Evolutionary conservation across 2,797 vertebrate genomes (phyloP).

Genomic region (Psittacula derbiana): DNA sequence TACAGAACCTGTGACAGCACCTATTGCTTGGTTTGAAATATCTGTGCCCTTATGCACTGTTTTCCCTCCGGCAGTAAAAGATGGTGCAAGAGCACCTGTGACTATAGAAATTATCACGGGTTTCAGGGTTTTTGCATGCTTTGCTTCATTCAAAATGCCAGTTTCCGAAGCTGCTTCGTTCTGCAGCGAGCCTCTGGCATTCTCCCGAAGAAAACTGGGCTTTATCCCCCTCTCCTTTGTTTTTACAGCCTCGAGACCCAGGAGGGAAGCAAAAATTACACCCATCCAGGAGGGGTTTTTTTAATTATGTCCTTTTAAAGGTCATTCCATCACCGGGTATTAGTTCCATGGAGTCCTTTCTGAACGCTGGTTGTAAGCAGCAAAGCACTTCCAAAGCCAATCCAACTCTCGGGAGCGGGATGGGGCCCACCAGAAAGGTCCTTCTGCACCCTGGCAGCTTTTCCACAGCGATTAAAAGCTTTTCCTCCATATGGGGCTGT

Average conservation of each 20-base stretch:
- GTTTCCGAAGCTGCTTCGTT: not conserved
- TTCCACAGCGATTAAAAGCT: accelerated
- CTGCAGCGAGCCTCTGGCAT: not conserved
- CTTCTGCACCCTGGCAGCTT: not conserved
- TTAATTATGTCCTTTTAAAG: not conserved
- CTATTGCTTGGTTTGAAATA: not conserved
- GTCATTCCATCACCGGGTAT: not conserved
- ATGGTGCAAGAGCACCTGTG: accelerated
- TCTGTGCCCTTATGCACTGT: not conserved
- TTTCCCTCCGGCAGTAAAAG: not conserved
- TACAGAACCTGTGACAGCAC: no score
- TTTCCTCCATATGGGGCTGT: accelerated
- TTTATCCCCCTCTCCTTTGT: accelerated
- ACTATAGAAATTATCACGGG: not conserved
- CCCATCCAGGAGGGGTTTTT: not conserved
- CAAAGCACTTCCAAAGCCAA: not conserved
- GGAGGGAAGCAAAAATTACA: not conserved
- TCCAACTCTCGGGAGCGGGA: accelerated
- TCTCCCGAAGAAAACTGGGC: not conserved
- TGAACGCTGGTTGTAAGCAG: not conserved
- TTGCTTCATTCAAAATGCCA: not conserved
- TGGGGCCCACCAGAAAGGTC: not conserved
- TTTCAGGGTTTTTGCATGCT: not conserved
- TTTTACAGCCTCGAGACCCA: not conserved
- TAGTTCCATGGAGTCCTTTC: not conserved